These are phyloP conservation scores for Zele albiditarsus DNA, from an alignment of 2,888 invertebrate genomes.

Conservation along the genomic window DNA sequence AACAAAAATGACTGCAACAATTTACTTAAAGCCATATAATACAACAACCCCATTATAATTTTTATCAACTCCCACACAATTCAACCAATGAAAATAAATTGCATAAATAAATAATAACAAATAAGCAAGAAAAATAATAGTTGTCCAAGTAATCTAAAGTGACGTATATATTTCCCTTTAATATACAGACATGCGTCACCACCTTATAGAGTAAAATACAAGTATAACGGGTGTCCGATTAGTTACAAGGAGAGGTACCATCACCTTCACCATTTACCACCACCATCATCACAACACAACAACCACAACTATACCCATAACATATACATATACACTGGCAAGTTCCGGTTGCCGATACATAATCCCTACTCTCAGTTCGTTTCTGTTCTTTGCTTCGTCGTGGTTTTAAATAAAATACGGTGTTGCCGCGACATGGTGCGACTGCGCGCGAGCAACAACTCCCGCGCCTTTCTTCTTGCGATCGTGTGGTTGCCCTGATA, in stretches of 20 bases:
- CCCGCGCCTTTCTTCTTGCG: slow-evolving; percentile 70
- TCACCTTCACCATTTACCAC: slow-evolving; percentile 11
- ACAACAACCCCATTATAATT: no score
- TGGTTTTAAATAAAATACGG: slow-evolving; percentile 1
- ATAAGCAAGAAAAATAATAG: neutral
- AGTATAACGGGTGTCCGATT: slow-evolving; percentile 41
- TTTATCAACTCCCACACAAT: no score
- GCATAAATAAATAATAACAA: neutral
- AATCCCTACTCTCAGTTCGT: neutral
- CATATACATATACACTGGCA: neutral
- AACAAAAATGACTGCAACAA: no score
- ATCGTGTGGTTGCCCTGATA: slow-evolving; percentile 48
- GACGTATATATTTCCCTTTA: neutral
- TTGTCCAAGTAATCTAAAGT: no score
- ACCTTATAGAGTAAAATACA: slow-evolving; percentile 9
- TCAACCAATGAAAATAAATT: no score
- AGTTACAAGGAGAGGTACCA: slow-evolving; percentile 24
- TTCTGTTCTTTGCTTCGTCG: neutral
- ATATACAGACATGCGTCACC: slow-evolving; percentile 1
- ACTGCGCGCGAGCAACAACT: slow-evolving; percentile 49
- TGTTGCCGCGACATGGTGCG: slow-evolving; percentile 36
- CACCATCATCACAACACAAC: neutral
- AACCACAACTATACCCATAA: neutral
- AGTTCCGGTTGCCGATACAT: slow-evolving; percentile 22
- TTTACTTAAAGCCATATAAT: no score